phyloP scores from a whole-genome alignment of 1,140 invertebrate genomes.

The Neoseiulus cucumeris region DNA sequence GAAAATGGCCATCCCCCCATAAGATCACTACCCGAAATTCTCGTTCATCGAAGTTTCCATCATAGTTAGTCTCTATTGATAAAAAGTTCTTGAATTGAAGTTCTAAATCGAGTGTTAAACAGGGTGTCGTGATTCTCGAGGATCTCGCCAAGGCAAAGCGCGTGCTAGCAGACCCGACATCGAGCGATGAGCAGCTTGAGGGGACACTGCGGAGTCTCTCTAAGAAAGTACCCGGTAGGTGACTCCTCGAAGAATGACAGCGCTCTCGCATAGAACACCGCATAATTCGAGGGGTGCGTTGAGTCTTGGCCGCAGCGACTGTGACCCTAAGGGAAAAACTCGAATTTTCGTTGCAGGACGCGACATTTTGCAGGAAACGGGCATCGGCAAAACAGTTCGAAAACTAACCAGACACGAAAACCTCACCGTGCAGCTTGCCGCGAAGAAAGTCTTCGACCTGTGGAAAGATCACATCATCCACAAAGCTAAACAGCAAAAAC shows the following conservation, averaged over 20 bases:
- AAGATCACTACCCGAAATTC: too few relatives aligned
- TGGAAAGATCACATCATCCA: background rate
- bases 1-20: too few relatives aligned
- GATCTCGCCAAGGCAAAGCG: background rate
- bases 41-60: too few relatives aligned
- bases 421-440: background rate
- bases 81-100: background rate
- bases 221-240: background rate
- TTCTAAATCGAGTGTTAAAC: background rate
- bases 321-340: too few relatives aligned
- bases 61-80: too few relatives aligned
- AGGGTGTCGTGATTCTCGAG: constrained; percentile 4
- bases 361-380: background rate
- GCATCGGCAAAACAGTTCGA: background rate
- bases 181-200: background rate
- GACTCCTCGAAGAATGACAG: background rate
- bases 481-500: background rate
- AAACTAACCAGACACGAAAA: background rate
- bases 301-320: too few relatives aligned
- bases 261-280: too few relatives aligned
- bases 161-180: background rate
- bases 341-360: background rate
- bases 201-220: background rate
- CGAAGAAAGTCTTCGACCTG: background rate
- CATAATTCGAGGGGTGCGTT: too few relatives aligned